Percentiles rank a stretch among this genome's conserved stretches.
These are phyloP conservation scores for Ormia ochracea DNA, from an alignment of 2,888 invertebrate genomes.

Conservation along the genomic window DNA sequence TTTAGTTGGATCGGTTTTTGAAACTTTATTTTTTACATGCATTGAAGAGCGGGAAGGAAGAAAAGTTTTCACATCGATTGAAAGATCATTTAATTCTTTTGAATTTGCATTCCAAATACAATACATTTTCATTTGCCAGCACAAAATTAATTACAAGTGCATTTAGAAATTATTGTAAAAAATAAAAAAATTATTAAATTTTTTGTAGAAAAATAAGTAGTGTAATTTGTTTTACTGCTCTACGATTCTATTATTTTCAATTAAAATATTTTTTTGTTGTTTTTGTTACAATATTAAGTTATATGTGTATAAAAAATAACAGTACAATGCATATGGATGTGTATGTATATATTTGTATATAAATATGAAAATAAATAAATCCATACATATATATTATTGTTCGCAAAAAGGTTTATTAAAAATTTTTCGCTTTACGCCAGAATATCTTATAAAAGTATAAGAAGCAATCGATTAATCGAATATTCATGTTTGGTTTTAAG, in stretches of 20 bases:
- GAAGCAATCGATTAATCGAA: no score
- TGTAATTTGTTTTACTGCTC: neutral
- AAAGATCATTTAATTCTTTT: neutral
- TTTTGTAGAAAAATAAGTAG: neutral
- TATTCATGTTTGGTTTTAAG: no score
- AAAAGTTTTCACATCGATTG: neutral
- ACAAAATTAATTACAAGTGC: neutral
- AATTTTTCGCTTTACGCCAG: neutral
- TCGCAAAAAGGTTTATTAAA: neutral
- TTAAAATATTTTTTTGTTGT: neutral
- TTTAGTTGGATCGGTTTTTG: neutral
- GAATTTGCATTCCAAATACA: neutral
- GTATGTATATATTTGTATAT: neutral
- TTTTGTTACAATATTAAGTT: neutral
- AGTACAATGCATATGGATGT: constrained; percentile 4
- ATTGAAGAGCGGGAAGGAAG: neutral
- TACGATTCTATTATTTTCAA: neutral
- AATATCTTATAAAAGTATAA: no score
- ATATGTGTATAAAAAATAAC: constrained; percentile 19
- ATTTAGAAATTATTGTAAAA: neutral
- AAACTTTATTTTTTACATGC: neutral
- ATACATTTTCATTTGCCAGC: neutral
- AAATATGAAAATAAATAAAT: no score
- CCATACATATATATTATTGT: neutral
- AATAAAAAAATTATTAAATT: neutral